Evolutionary conservation across 2,888 invertebrate genomes (phyloP).

Genomic region (Lacanobia wlatinum): DNA sequence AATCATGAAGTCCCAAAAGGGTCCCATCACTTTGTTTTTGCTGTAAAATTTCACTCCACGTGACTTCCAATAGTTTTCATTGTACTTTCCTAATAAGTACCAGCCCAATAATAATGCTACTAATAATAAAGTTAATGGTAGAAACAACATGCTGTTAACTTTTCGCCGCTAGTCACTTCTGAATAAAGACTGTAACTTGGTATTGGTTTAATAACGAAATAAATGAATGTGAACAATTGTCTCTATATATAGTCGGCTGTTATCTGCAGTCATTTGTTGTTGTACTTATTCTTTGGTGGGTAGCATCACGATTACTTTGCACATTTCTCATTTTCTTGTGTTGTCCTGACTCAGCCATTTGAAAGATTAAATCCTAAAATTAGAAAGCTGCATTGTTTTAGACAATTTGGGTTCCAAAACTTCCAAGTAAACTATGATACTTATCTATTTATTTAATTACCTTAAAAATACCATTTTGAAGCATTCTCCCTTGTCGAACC

Average conservation of each 20-base stretch:
- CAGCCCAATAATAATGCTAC: constrained; percentile 13
- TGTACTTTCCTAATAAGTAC: constrained; percentile 57
- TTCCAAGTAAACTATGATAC: neutral
- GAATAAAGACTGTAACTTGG: neutral
- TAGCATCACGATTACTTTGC: constrained; percentile 8
- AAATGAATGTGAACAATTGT: constrained; percentile 2
- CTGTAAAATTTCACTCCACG: constrained; percentile 66
- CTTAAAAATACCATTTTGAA: too few species aligned
- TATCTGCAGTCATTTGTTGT: constrained; percentile 23
- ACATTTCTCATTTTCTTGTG: constrained; percentile 4
- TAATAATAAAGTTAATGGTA: constrained; percentile 35
- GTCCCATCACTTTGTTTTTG: constrained; percentile 53
- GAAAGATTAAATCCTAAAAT: constrained; percentile 6
- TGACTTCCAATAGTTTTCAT: constrained; percentile 74
- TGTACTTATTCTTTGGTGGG: neutral
- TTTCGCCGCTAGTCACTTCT: neutral
- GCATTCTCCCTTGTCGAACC: too few species aligned
- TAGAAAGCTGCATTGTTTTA: neutral
- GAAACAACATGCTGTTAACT: constrained; percentile 32
- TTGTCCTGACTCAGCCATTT: constrained; percentile 1
- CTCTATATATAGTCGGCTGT: constrained; percentile 18
- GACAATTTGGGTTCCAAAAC: too few species aligned
- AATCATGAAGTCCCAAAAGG: constrained; percentile 65
- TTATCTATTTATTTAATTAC: too few species aligned
- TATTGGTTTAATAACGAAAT: constrained; percentile 6